Evolutionary conservation across 2,113 vertebrate genomes (phyloP).

Genomic region (Hucho hucho): DNA sequence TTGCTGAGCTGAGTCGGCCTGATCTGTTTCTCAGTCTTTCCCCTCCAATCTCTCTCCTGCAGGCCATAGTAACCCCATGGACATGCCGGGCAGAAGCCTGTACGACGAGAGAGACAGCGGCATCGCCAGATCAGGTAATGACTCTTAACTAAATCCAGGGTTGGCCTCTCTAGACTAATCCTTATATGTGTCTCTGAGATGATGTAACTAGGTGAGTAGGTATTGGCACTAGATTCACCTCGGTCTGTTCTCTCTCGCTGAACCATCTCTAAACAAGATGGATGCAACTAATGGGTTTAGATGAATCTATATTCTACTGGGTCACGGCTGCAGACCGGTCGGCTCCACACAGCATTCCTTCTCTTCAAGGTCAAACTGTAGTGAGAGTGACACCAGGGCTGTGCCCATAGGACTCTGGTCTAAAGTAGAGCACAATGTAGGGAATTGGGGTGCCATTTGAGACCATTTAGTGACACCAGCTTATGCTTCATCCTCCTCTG

Average conservation of each 20-base stretch:
- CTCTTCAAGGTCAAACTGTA: neutral
- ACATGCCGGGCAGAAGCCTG: constrained; percentile 93
- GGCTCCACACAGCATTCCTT: neutral
- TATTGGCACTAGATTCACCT: neutral
- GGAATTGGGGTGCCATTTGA: too few species aligned
- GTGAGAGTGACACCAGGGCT: neutral
- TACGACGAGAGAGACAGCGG: constrained; percentile 94
- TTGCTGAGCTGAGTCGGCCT: neutral
- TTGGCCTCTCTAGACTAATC: neutral
- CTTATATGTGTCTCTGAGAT: neutral
- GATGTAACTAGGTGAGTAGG: neutral
- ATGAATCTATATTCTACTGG: too few species aligned
- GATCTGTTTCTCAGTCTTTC: neutral
- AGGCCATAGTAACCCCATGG: constrained; percentile 99
- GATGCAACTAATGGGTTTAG: neutral
- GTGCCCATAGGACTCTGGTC: too few species aligned
- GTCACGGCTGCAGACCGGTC: too few species aligned
- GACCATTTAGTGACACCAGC: too few species aligned
- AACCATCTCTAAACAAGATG: neutral
- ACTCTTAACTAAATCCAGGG: constrained; percentile 35
- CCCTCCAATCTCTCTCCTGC: constrained; percentile 11
- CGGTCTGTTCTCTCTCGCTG: too few species aligned
- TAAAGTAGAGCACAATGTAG: neutral
- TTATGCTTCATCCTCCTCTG: neutral
- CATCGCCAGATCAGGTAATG: constrained; percentile 94